Conservation (phyloP, 2,113 vertebrate genomes). For the Cochlearius cochlearius region DNA sequence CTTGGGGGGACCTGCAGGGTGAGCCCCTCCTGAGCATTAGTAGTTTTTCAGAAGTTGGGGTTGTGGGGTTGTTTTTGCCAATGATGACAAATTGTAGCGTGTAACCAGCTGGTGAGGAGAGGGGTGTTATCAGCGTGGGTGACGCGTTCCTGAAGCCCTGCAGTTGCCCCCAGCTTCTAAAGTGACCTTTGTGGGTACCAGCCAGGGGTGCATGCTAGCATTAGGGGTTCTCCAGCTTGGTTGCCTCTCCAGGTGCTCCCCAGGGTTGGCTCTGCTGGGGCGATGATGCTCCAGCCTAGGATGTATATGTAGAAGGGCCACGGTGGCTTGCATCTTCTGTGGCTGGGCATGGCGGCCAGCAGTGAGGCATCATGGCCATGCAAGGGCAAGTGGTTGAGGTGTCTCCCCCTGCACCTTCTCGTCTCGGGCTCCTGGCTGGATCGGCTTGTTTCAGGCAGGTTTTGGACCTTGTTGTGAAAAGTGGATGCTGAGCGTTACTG, state of each 20-base stretch:
- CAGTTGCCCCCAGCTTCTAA: background rate
- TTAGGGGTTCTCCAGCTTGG: background rate
- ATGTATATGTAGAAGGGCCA: background rate
- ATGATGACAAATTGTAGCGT: background rate
- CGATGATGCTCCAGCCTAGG: background rate
- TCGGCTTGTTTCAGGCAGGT: background rate
- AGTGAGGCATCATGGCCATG: too few species aligned
- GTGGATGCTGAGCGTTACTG: background rate
- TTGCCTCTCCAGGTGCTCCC: background rate
- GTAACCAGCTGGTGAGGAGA: background rate
- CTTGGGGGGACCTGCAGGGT: background rate
- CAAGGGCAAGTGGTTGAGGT: background rate
- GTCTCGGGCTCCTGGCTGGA: background rate
- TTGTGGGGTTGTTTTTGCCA: background rate
- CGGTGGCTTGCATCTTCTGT: background rate
- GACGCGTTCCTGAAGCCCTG: background rate
- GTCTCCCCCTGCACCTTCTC: background rate
- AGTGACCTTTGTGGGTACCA: background rate
- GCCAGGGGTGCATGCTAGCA: fast-evolving
- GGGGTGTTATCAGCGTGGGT: too few species aligned
- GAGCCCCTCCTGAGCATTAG: background rate
- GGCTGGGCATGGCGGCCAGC: background rate
- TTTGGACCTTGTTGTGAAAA: background rate
- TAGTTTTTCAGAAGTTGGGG: background rate
- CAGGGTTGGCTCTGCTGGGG: background rate